Conservation (phyloP, 2,888 invertebrate genomes). For the Frankliniella fusca region DNA sequence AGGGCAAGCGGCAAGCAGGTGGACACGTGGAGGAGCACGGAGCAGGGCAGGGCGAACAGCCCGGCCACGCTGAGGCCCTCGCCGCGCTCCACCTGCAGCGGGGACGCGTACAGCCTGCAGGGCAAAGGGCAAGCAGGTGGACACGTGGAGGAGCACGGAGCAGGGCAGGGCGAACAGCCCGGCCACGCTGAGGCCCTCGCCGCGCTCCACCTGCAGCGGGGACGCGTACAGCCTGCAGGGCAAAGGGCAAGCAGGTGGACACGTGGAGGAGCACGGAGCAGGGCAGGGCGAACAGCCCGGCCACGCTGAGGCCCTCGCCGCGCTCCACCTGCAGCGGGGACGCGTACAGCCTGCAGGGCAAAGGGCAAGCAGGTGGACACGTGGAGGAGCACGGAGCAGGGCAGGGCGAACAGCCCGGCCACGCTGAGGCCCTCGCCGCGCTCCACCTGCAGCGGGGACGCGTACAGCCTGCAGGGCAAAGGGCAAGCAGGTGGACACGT, state of each 20-base stretch:
- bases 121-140: slow-evolving; percentile 58
- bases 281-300: slow-evolving; percentile 54
- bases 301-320: slow-evolving; percentile 55
- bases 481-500: slow-evolving; percentile 61
- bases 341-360: slow-evolving; percentile 51
- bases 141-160: slow-evolving; percentile 57
- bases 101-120: slow-evolving; percentile 54
- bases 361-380: slow-evolving; percentile 61
- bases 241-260: slow-evolving; percentile 58
- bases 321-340: slow-evolving; percentile 52
- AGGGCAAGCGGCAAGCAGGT: slow-evolving; percentile 56
- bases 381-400: slow-evolving; percentile 56
- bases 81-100: slow-evolving; percentile 52
- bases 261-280: slow-evolving; percentile 58
- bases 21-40: slow-evolving; percentile 57
- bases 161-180: slow-evolving; percentile 56
- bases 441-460: slow-evolving; percentile 52
- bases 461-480: slow-evolving; percentile 52
- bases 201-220: slow-evolving; percentile 51
- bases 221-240: slow-evolving; percentile 54
- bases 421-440: slow-evolving; percentile 55
- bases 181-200: slow-evolving; percentile 54
- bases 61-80: slow-evolving; percentile 55
- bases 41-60: slow-evolving; percentile 55
- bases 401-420: slow-evolving; percentile 54